These are phyloP conservation scores for Muschampia staudingeri DNA, from an alignment of 2,888 invertebrate species.

Conservation along the genomic window DNA sequence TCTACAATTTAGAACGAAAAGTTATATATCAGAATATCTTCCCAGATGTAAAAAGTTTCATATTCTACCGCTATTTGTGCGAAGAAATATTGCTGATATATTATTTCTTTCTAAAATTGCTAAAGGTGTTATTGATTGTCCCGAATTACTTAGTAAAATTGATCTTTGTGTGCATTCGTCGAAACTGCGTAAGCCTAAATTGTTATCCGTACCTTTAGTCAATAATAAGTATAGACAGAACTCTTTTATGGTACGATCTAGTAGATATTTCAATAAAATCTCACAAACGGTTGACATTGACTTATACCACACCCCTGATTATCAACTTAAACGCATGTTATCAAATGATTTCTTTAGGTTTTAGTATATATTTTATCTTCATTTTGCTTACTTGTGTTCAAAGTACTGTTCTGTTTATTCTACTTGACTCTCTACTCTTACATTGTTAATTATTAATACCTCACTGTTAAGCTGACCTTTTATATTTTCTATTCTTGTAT, in stretches of 20 bases:
- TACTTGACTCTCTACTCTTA: no score
- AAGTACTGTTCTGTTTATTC: no score
- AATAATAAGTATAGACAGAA: constrained; percentile 10
- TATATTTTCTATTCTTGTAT: no score
- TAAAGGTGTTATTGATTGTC: constrained; percentile 21
- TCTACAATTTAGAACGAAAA: constrained; percentile 32
- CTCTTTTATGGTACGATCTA: constrained; percentile 6
- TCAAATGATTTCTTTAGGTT: neutral
- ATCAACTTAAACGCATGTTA: neutral
- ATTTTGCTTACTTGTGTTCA: no score
- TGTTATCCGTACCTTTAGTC: neutral
- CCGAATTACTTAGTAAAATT: constrained; percentile 32
- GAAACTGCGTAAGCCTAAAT: constrained; percentile 13
- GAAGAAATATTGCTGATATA: constrained; percentile 22
- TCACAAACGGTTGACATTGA: neutral
- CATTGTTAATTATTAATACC: no score
- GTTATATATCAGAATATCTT: neutral
- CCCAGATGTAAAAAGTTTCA: constrained; percentile 30
- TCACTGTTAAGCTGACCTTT: no score
- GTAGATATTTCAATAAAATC: constrained; percentile 6
- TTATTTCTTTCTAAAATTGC: constrained; percentile 12
- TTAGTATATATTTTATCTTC: no score
- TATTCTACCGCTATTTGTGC: constrained; percentile 16
- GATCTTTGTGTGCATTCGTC: neutral
- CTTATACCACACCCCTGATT: neutral